Conservation (phyloP, 2,888 invertebrate species). For the Crocallis elinguaria region DNA sequence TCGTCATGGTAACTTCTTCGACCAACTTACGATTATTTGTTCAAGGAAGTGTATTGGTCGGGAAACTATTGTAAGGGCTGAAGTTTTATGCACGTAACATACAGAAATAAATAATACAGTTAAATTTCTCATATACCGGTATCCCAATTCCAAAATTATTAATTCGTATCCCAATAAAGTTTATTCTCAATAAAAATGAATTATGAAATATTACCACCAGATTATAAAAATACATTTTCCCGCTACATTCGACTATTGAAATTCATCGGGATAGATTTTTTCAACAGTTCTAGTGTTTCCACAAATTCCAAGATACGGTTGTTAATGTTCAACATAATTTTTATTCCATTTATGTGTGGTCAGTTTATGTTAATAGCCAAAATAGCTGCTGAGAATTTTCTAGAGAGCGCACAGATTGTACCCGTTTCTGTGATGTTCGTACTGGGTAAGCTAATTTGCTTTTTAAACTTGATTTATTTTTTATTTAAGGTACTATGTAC, state of each 20-base stretch:
- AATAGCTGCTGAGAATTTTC: constrained; percentile 35
- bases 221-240: constrained; percentile 36
- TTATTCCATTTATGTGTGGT: constrained; percentile 29
- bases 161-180: too few species aligned
- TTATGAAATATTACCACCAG: constrained; percentile 24
- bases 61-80: too few species aligned
- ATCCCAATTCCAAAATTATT: too few species aligned
- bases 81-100: too few species aligned
- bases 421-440: constrained; percentile 35
- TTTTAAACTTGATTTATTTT: not conserved
- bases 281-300: constrained; percentile 23
- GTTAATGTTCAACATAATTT: constrained; percentile 25
- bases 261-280: constrained; percentile 40
- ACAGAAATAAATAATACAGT: too few species aligned
- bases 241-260: constrained; percentile 27
- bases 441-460: constrained; percentile 33
- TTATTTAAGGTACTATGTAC: too few species aligned
- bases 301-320: constrained; percentile 26
- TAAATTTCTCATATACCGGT: too few species aligned
- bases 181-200: not conserved
- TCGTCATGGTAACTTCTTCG: not conserved
- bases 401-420: constrained; percentile 34
- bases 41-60: too few species aligned
- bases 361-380: constrained; percentile 32
- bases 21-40: not conserved